Conservation (phyloP, 92 coral and sea anemone genomes). For the Umimayanthus chanpuru region DNA sequence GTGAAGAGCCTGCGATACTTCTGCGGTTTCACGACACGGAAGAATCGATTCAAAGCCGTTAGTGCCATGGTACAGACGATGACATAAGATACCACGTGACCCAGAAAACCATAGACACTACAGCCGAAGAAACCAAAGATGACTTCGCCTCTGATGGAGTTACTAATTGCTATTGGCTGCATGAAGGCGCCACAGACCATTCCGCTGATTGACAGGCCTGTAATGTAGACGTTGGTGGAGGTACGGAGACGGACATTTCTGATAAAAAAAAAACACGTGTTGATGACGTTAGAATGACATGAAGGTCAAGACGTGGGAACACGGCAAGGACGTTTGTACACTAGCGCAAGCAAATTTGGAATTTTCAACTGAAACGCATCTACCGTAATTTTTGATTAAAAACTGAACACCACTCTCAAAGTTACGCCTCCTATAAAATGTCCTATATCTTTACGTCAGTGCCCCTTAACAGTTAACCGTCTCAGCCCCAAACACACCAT, state of each 20-base stretch:
- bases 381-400: too few relatives aligned
- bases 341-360: too few relatives aligned
- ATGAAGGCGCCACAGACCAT: constrained; percentile 25
- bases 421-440: too few relatives aligned
- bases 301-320: too few relatives aligned
- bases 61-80: constrained; percentile 29
- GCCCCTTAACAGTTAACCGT: too few relatives aligned
- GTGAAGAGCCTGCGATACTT: constrained; percentile 42
- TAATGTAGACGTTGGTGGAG: constrained; percentile 39
- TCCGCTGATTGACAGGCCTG: constrained; percentile 24
- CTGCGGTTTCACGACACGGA: constrained; percentile 46
- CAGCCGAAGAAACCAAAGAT: constrained; percentile 21
- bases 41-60: constrained; percentile 28
- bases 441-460: too few relatives aligned
- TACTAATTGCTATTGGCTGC: constrained; percentile 26
- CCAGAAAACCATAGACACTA: constrained; percentile 18
- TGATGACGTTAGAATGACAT: background rate
- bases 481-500: too few relatives aligned
- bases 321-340: too few relatives aligned
- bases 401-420: too few relatives aligned
- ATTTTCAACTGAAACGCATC: too few relatives aligned
- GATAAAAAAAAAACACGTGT: background rate
- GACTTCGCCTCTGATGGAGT: constrained; percentile 24
- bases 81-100: constrained; percentile 39
- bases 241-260: constrained; percentile 36